phyloP scores from a whole-genome alignment of 2,797 vertebrate genomes.

The Fistularia tabacaria region DNA sequence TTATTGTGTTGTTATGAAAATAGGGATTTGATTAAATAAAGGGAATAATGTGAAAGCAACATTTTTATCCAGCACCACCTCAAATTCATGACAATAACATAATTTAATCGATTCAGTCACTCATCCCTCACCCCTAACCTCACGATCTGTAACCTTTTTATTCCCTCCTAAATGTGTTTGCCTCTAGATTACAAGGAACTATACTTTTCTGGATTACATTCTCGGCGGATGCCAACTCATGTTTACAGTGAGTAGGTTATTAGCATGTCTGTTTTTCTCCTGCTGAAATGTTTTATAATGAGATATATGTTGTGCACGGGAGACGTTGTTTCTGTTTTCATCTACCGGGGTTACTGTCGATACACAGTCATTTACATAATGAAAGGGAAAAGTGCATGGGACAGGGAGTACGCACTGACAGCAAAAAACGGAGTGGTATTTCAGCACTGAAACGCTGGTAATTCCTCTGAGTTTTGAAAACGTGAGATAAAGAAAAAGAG shows the following conservation, averaged over 20 bases:
- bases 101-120: no score
- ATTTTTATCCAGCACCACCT: no score
- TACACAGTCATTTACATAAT: slow-evolving; percentile 39
- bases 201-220: slow-evolving; percentile 97
- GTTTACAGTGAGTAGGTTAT: slow-evolving; percentile 90
- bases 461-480: no score
- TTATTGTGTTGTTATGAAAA: no score
- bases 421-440: no score
- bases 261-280: slow-evolving; percentile 13
- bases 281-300: slow-evolving; percentile 25
- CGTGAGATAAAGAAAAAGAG: no score
- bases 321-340: slow-evolving; percentile 38
- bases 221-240: slow-evolving; percentile 96
- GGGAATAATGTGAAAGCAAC: no score
- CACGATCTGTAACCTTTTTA: no score
- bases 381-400: slow-evolving; percentile 12
- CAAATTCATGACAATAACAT: no score
- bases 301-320: slow-evolving; percentile 29
- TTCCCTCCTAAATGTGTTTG: background rate
- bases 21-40: no score
- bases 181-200: slow-evolving; percentile 88
- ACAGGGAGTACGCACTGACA: background rate
- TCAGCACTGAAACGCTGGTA: no score
- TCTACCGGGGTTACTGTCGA: slow-evolving; percentile 24
- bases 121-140: no score